Conservation (phyloP, 1,140 invertebrate species). For the Drosophila arizonae region DNA sequence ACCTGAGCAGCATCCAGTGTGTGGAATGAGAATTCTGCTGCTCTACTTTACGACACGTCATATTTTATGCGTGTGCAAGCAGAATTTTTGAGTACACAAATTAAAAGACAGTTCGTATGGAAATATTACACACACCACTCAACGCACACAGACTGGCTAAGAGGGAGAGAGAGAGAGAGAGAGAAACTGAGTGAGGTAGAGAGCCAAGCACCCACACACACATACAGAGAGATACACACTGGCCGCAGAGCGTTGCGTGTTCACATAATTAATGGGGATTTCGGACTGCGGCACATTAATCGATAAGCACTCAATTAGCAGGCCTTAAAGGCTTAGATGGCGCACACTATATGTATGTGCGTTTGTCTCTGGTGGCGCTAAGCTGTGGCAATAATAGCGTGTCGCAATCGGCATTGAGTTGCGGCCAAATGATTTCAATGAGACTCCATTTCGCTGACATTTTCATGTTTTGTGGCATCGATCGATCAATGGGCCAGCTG, state of each 20-base stretch:
- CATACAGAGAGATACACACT: background rate
- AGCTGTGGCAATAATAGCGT: slow-evolving; percentile 51
- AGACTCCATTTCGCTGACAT: slow-evolving; percentile 76
- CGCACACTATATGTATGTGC: background rate
- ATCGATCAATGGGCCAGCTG: slow-evolving; percentile 55
- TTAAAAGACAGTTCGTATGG: slow-evolving; percentile 26
- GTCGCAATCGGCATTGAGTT: slow-evolving; percentile 29
- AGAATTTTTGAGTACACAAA: slow-evolving; percentile 38
- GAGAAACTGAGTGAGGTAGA: too few species aligned
- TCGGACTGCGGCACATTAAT: slow-evolving; percentile 47
- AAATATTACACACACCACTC: slow-evolving; percentile 1
- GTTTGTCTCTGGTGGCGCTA: background rate
- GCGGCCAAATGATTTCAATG: slow-evolving; percentile 68
- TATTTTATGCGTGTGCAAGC: slow-evolving; percentile 61
- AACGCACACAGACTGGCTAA: background rate
- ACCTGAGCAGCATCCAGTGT: slow-evolving; percentile 11
- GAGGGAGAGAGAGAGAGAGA: too few species aligned
- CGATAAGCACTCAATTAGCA: slow-evolving; percentile 75
- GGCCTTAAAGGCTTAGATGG: slow-evolving; percentile 70
- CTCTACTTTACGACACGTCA: slow-evolving; percentile 38
- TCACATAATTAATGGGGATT: slow-evolving; percentile 53
- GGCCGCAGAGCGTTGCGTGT: slow-evolving; percentile 33
- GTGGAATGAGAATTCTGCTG: background rate
- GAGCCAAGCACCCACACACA: background rate
- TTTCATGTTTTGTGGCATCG: slow-evolving; percentile 60